Evolutionary conservation across 2,888 invertebrate species (phyloP).

Genomic region (Isoperla grammatica): DNA sequence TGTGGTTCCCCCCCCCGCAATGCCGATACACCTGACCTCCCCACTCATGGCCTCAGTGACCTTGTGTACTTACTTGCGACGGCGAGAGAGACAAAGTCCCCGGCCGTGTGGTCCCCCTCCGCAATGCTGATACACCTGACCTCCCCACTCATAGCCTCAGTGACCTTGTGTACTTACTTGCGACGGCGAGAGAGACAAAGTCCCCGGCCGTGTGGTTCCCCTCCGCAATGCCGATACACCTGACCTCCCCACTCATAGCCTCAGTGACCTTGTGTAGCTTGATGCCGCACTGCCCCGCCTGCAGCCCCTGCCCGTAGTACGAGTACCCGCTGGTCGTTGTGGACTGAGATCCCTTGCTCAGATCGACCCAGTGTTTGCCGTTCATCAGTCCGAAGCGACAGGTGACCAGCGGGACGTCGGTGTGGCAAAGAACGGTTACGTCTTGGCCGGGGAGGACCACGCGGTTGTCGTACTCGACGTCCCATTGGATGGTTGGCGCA

Average conservation of each 20-base stretch:
- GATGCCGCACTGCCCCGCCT: constrained; percentile 8
- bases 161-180: constrained; percentile 7
- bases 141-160: too few species aligned
- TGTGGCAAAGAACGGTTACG: constrained; percentile 1
- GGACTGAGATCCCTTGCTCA: not conserved
- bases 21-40: too few species aligned
- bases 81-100: too few species aligned
- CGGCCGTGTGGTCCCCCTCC: too few species aligned
- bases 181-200: not conserved
- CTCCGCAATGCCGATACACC: constrained; percentile 2
- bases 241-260: not conserved
- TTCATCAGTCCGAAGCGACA: constrained; percentile 3
- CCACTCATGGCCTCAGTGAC: too few species aligned
- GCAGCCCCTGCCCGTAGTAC: constrained; percentile 5
- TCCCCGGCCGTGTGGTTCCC: constrained; percentile 1
- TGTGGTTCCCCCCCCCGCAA: too few species aligned
- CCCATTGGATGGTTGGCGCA: constrained; percentile 2
- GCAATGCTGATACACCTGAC: too few species aligned
- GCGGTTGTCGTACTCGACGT: not conserved
- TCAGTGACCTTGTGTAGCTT: constrained; percentile 1
- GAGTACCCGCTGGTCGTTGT: not conserved
- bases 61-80: too few species aligned
- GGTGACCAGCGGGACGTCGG: not conserved
- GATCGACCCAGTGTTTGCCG: not conserved
- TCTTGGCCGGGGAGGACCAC: constrained; percentile 1